Evolutionary conservation across 1,140 invertebrate species (phyloP).

Genomic region (Limonius californicus): DNA sequence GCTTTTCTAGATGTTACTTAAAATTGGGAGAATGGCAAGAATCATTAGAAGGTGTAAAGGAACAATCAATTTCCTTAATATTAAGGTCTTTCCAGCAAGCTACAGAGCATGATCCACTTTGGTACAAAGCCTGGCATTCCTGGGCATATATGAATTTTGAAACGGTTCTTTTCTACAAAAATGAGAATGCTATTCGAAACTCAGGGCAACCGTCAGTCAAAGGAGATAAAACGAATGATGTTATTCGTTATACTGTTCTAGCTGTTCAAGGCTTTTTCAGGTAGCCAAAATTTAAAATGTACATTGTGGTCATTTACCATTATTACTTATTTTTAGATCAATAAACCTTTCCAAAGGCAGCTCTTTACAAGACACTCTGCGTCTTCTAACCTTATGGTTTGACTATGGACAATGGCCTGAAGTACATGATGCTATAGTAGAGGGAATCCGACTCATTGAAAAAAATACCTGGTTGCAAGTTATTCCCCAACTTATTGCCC

Average conservation of each 20-base stretch:
- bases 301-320: too few relatives aligned
- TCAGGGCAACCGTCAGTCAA: slow-evolving; percentile 41
- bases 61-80: slow-evolving; percentile 74
- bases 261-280: slow-evolving; percentile 87
- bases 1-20: slow-evolving; percentile 69
- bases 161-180: slow-evolving; percentile 87
- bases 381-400: slow-evolving; percentile 91
- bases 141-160: slow-evolving; percentile 99
- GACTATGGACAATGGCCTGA: slow-evolving; percentile 91
- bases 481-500: slow-evolving; percentile 96
- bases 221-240: slow-evolving; percentile 48
- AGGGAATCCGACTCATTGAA: slow-evolving; percentile 89
- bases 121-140: slow-evolving; percentile 97
- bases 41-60: slow-evolving; percentile 73
- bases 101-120: slow-evolving; percentile 81
- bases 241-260: slow-evolving; percentile 80
- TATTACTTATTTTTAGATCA: slow-evolving; percentile 55
- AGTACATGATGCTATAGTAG: slow-evolving; percentile 89
- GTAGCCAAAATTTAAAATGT: slow-evolving; percentile 23
- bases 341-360: slow-evolving; percentile 89
- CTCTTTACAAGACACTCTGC: slow-evolving; percentile 95
- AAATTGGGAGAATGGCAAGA: slow-evolving; percentile 91
- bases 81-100: slow-evolving; percentile 83
- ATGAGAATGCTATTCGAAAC: slow-evolving; percentile 44
- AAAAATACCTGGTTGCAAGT: slow-evolving; percentile 99